phyloP scores from a whole-genome alignment of 30 jellyfish, hydroid and myxozoan genomes.

The Aurelia sp. region DNA sequence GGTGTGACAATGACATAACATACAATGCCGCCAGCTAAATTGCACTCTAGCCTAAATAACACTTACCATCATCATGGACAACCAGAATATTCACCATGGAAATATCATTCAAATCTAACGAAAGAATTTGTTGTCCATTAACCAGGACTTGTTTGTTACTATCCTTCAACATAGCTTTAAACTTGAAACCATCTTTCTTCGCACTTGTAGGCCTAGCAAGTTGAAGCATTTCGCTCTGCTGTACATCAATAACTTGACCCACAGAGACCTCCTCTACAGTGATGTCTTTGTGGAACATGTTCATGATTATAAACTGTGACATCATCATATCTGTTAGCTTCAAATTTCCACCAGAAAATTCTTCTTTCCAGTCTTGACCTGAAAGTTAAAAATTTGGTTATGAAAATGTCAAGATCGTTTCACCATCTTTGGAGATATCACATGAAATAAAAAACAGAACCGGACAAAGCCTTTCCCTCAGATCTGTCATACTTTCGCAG shows the following conservation, averaged over 20 bases:
- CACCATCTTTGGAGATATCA: too few species aligned
- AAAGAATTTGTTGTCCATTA: slow-evolving; percentile 76
- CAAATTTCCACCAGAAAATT: slow-evolving; percentile 70
- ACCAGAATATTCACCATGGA: slow-evolving; percentile 82
- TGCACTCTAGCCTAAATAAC: neutral
- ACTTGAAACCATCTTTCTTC: slow-evolving; percentile 65
- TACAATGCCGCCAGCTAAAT: too few species aligned
- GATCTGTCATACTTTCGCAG: too few species aligned
- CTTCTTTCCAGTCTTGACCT: slow-evolving; percentile 92
- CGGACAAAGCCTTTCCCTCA: too few species aligned
- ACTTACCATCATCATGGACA: slow-evolving; percentile 87
- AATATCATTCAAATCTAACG: slow-evolving; percentile 62
- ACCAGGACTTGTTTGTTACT: slow-evolving; percentile 66
- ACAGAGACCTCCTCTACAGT: slow-evolving; percentile 81
- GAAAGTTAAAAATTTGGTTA: neutral
- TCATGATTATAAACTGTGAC: slow-evolving; percentile 79
- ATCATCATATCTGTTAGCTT: slow-evolving; percentile 65
- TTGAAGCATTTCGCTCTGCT: slow-evolving; percentile 89
- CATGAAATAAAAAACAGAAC: too few species aligned
- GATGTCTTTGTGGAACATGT: slow-evolving; percentile 89
- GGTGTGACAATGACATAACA: too few species aligned
- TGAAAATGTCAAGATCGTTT: too few species aligned
- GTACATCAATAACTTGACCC: slow-evolving; percentile 73
- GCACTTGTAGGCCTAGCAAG: slow-evolving; percentile 76
- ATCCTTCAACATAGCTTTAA: slow-evolving; percentile 68